Base-by-base conservation (phyloP, 2,888 invertebrate species). In the Drosophila atripex region DNA sequence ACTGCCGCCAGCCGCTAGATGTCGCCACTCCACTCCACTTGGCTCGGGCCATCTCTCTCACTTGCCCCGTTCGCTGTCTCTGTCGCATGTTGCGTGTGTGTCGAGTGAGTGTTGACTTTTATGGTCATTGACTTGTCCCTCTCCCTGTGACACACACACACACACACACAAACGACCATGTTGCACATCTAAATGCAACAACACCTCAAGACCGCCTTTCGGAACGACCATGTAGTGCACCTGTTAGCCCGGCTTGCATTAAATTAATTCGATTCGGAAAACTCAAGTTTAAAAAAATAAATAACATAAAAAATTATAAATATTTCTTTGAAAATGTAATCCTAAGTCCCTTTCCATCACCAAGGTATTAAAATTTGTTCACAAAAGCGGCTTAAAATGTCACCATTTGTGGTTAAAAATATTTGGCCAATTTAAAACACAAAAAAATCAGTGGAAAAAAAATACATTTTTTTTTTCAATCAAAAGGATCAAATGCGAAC, bases 81-180 rank as follows among this genome's bases (percentile, higher is more conserved):
- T 47, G 21, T 35, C 41, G 41, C 56, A 25, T 57, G 43, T 43
- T 43, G 43, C 46, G 69, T 58, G 70, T 70, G 47, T 51, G 60
- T 35, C 55, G 61, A 61, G 47, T 56, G 55, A 61, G 71, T 71
- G 71, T 71, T 71, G 71, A 71, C 63, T 71, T 63, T 71, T 56
- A 71, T 71, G 71, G 71, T 71, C 71, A 71, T 71, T 71, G 71
- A 71, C 71, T 71, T 70, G 52, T 71, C 47, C 55, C 49, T 54
- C 53, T 58, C 52, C 61, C n/a, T 9, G 8, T 30, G 43, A 45
- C 53, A 30, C 30, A 35, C 23, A 41, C n/a, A n/a, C n/a, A n/a
- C n/a, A n/a, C n/a, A n/a, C n/a, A n/a, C n/a, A n/a, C n/a, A n/a
- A n/a, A n/a, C n/a, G n/a, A n/a, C n/a, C n/a, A n/a, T n/a, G n/a